phyloP scores from a whole-genome alignment of 1,140 invertebrate genomes.

The Vanessa tameamea region DNA sequence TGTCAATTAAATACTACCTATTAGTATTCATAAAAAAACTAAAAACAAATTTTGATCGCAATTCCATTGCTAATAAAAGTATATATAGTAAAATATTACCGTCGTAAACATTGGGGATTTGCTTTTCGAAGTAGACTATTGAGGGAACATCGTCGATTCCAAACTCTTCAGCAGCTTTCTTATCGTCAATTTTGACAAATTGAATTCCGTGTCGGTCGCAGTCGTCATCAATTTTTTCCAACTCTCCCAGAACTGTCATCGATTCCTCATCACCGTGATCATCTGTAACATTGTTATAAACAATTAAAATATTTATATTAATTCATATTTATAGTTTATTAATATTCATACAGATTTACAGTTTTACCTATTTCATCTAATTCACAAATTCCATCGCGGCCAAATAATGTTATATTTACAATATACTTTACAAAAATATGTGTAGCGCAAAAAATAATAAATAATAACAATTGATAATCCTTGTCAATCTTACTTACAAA shows the following conservation, averaged over 20 bases:
- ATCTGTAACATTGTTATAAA: slow-evolving; percentile 80
- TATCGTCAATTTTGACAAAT: slow-evolving; percentile 96
- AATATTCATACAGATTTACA: too few species aligned
- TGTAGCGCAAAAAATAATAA: too few species aligned
- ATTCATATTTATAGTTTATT: neutral
- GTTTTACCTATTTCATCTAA: too few species aligned
- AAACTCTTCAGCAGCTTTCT: slow-evolving; percentile 89
- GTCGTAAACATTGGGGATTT: slow-evolving; percentile 95
- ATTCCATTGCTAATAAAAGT: too few species aligned
- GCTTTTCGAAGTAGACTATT: slow-evolving; percentile 96
- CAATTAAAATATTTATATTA: neutral
- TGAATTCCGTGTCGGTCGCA: slow-evolving; percentile 95
- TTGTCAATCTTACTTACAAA: slow-evolving; percentile 87
- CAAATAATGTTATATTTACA: too few species aligned
- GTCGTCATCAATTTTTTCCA: slow-evolving; percentile 96
- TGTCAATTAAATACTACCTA: too few species aligned
- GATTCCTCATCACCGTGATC: slow-evolving; percentile 92
- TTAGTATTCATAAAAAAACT: too few species aligned
- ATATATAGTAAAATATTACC: slow-evolving; percentile 77
- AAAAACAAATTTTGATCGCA: too few species aligned
- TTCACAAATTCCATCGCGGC: too few species aligned
- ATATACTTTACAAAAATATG: too few species aligned
- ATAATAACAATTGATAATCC: too few species aligned
- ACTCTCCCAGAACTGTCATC: slow-evolving; percentile 89
- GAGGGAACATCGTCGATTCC: slow-evolving; percentile 92